Evolutionary conservation across 2,888 invertebrate genomes (phyloP).

Genomic region (Phoronis australis): DNA sequence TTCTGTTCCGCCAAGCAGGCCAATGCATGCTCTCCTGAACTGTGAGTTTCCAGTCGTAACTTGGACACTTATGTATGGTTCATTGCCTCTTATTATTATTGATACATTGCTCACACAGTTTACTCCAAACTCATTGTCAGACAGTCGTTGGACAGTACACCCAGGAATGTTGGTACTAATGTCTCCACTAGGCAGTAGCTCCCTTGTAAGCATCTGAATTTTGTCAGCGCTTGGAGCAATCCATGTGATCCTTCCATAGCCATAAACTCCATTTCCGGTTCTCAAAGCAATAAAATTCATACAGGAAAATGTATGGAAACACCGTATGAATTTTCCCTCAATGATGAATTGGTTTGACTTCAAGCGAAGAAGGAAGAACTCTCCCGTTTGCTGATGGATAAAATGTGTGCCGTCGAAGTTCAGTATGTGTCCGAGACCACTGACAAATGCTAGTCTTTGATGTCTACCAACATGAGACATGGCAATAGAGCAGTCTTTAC

Average conservation of each 20-base stretch:
- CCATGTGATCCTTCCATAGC: constrained; percentile 21
- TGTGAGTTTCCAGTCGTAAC: constrained; percentile 11
- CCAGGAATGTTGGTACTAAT: constrained; percentile 21
- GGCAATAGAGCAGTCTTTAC: constrained; percentile 22
- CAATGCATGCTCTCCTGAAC: constrained; percentile 13
- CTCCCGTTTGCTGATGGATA: constrained; percentile 15
- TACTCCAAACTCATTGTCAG: constrained; percentile 15
- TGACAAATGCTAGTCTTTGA: constrained; percentile 10
- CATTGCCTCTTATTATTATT: no score
- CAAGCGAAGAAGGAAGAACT: constrained; percentile 18
- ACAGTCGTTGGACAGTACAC: constrained; percentile 15
- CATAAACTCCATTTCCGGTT: constrained; percentile 19
- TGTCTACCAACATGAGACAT: constrained; percentile 3
- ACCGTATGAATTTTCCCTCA: constrained; percentile 26
- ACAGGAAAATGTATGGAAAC: constrained; percentile 27
- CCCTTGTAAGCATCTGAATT: no score
- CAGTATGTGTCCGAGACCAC: constrained; percentile 20
- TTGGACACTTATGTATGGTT: constrained; percentile 12
- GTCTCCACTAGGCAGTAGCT: no score
- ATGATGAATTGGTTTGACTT: constrained; percentile 19
- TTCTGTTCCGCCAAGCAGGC: constrained; percentile 21
- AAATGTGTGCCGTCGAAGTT: constrained; percentile 24
- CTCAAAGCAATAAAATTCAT: constrained; percentile 20
- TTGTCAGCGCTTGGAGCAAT: constrained; percentile 11
- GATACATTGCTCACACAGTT: no score